Evolutionary conservation across 1,140 invertebrate genomes (phyloP).

Genomic region (Riptortus pedestris): DNA sequence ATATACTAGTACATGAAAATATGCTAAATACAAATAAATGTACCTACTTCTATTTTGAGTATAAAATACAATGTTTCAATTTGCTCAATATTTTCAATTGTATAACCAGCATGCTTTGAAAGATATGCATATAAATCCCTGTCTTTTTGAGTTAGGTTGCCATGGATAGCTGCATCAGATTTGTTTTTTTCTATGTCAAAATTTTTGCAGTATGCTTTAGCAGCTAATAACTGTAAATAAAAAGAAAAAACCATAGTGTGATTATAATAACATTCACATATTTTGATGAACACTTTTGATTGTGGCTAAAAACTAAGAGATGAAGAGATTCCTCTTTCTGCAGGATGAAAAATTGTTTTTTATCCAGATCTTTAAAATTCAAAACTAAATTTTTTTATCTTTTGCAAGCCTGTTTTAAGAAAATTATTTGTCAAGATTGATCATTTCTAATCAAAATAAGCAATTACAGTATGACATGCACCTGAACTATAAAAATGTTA

Average conservation of each 20-base stretch:
- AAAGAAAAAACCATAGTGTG: background rate
- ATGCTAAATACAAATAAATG: background rate
- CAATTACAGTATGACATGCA: no score
- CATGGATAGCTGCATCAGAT: slow-evolving; percentile 43
- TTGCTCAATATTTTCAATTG: slow-evolving; percentile 49
- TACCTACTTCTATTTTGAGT: slow-evolving; percentile 51
- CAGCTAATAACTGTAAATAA: slow-evolving; percentile 43
- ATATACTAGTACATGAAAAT: background rate
- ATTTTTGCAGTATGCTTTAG: slow-evolving; percentile 52
- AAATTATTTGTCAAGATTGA: no score
- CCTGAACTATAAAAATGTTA: no score
- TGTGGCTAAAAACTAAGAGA: no score
- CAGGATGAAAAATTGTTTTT: no score
- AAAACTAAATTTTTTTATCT: no score
- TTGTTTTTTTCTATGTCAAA: slow-evolving; percentile 43
- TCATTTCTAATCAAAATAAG: no score
- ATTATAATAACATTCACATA: background rate
- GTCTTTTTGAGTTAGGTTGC: slow-evolving; percentile 45
- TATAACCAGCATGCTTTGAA: slow-evolving; percentile 51
- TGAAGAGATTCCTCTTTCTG: no score
- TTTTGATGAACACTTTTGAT: background rate
- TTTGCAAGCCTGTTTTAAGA: no score
- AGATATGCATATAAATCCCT: slow-evolving; percentile 51
- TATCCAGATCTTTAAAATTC: no score
- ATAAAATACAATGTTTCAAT: slow-evolving; percentile 64